A percentile compares a stretch with the other conserved stretches of the same genome.
Conservation (phyloP, 2,888 invertebrate genomes). For the Malthinus flaveolus region DNA sequence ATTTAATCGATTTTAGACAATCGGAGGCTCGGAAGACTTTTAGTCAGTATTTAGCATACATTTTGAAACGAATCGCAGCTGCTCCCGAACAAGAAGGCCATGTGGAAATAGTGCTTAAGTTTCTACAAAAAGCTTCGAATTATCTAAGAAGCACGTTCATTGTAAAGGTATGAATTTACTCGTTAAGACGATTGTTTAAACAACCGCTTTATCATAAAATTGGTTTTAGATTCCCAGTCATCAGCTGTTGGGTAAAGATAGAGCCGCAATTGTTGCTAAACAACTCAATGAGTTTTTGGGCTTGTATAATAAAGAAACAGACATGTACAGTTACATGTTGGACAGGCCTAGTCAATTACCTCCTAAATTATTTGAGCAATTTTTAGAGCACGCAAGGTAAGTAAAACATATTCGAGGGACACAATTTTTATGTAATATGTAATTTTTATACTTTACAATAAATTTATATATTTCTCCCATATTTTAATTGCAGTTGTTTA, state of each 20-base stretch:
- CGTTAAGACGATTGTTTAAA: background rate
- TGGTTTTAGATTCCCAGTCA: conserved; percentile 66
- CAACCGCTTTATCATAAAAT: conserved; percentile 4
- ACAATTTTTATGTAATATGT: too few species aligned
- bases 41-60: conserved; percentile 74
- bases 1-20: conserved; percentile 54
- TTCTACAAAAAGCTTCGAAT: conserved; percentile 73
- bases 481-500: background rate
- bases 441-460: too few species aligned
- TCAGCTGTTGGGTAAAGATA: conserved; percentile 77
- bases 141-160: conserved; percentile 71
- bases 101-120: conserved; percentile 72
- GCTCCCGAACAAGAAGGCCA: conserved; percentile 60
- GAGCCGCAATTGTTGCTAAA: conserved; percentile 82
- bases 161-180: conserved; percentile 57
- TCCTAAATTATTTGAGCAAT: conserved; percentile 61
- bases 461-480: too few species aligned
- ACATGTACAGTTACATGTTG: conserved; percentile 72
- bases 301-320: conserved; percentile 81
- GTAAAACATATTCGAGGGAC: conserved; percentile 26
- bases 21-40: conserved; percentile 77
- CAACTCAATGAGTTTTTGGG: conserved; percentile 83
- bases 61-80: conserved; percentile 66
- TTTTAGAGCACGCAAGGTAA: conserved; percentile 63
- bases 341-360: conserved; percentile 65